These are phyloP conservation scores for Keiferia lycopersicella DNA, from an alignment of 2,888 invertebrate species.

Conservation along the genomic window DNA sequence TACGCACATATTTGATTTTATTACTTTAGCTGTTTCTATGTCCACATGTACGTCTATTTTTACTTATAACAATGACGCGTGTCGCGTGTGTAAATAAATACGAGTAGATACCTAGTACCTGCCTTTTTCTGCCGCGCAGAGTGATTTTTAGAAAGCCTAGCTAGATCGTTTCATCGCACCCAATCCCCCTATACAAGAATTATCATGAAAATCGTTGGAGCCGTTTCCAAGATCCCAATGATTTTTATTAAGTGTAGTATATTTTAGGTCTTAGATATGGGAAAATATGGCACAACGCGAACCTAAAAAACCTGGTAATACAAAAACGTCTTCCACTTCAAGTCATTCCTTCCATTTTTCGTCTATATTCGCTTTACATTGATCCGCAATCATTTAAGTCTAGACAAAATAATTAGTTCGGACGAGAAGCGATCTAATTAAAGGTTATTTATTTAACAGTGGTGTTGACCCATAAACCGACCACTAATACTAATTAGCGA, in stretches of 20 bases:
- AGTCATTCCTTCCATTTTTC: neutral
- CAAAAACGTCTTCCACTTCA: too few relatives aligned
- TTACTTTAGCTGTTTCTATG: neutral
- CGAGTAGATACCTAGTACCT: too few relatives aligned
- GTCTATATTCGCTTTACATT: neutral
- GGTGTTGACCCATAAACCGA: conserved; percentile 8
- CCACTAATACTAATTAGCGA: conserved; percentile 10
- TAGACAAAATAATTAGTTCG: conserved; percentile 14
- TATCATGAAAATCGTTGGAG: too few relatives aligned
- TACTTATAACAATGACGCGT: neutral
- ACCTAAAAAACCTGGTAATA: too few relatives aligned
- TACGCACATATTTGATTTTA: neutral
- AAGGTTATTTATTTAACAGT: conserved; percentile 10
- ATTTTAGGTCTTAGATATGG: too few relatives aligned
- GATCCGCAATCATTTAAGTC: neutral
- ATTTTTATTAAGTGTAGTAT: too few relatives aligned
- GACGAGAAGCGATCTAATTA: neutral
- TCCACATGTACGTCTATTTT: neutral
- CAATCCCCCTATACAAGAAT: too few relatives aligned
- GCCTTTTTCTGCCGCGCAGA: too few relatives aligned
- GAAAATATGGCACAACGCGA: too few relatives aligned
- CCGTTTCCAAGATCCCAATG: too few relatives aligned
- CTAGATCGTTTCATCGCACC: too few relatives aligned
- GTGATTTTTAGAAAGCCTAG: too few relatives aligned
- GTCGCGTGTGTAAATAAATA: neutral